Conservation (phyloP, 2,797 vertebrate genomes). For the Cuniculus paca region DNA sequence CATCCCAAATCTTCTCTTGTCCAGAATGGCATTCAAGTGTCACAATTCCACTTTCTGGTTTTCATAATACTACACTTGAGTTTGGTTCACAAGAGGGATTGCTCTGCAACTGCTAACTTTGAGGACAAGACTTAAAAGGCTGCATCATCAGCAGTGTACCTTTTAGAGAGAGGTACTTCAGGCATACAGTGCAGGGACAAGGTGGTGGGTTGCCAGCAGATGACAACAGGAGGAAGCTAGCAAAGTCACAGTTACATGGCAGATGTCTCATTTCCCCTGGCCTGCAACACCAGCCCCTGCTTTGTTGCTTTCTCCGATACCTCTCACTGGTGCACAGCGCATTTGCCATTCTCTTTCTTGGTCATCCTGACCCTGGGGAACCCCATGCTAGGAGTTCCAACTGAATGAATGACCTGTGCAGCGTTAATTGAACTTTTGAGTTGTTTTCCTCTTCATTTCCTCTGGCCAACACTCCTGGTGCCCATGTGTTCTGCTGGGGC, state of each 20-base stretch:
- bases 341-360: background rate
- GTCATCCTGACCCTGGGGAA: background rate
- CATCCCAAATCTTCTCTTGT: background rate
- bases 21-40: background rate
- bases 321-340: background rate
- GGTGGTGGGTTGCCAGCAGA: too few relatives aligned
- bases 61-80: background rate
- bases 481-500: background rate
- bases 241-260: background rate
- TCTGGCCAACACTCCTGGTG: background rate
- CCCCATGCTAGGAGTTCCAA: accelerated
- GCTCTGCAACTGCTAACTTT: background rate
- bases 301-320: background rate
- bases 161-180: background rate
- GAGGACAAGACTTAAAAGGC: background rate
- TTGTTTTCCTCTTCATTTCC: background rate
- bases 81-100: background rate
- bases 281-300: background rate
- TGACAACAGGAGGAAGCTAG: background rate
- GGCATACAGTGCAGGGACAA: background rate
- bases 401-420: background rate
- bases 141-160: background rate
- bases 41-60: background rate
- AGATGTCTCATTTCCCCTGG: background rate
- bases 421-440: background rate